These are phyloP conservation scores for Grammomys dolichurus DNA, from an alignment of 2,113 vertebrate genomes.

Conservation along the genomic window DNA sequence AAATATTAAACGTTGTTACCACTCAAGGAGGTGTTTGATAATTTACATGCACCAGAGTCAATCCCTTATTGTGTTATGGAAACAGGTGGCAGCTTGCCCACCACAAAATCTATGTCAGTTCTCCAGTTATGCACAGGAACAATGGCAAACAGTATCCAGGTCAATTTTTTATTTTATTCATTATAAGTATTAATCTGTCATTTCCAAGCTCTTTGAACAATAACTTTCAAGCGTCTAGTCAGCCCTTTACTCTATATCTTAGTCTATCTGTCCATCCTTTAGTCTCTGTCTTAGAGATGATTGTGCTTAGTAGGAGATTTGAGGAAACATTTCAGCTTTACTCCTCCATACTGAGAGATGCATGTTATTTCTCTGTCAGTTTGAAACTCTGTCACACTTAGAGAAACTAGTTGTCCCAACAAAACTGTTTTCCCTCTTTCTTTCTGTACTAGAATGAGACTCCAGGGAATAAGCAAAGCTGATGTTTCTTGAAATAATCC, in stretches of 20 bases:
- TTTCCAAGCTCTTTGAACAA: background rate
- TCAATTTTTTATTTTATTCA: constrained; percentile 21
- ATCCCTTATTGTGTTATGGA: constrained; percentile 17
- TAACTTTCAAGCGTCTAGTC: constrained; percentile 5
- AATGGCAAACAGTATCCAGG: background rate
- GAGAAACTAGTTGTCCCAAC: constrained; percentile 63
- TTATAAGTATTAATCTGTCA: background rate
- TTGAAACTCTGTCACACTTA: background rate
- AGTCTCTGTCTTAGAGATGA: constrained; percentile 34
- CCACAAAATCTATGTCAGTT: background rate
- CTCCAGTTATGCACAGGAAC: background rate
- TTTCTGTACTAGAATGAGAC: constrained; percentile 60
- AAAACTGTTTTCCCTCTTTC: constrained; percentile 54
- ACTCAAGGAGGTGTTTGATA: constrained; percentile 16
- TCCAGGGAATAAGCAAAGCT: constrained; percentile 43
- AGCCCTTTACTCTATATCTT: constrained; percentile 20
- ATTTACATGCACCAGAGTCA: background rate
- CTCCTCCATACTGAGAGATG: background rate
- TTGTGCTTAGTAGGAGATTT: constrained; percentile 52
- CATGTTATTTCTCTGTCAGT: constrained; percentile 49
- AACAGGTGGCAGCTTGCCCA: constrained; percentile 16
- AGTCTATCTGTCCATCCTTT: background rate
- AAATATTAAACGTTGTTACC: background rate
- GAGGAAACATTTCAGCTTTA: background rate
- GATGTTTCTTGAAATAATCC: constrained; percentile 63